Base-by-base conservation (phyloP, 2,888 invertebrate species). In the Octodonta nipae region DNA sequence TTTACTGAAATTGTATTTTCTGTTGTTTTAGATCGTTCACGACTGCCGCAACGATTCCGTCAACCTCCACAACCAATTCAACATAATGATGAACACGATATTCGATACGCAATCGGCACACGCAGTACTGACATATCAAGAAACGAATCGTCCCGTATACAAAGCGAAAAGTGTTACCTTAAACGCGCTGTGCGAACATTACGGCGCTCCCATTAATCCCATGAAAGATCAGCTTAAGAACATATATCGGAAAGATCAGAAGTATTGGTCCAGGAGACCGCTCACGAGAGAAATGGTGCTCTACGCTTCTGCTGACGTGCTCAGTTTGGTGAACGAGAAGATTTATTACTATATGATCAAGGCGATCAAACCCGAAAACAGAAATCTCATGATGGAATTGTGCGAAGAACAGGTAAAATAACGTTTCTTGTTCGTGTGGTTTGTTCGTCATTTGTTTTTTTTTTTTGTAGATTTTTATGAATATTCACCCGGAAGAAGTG, bases 91-190 rank as follows among this genome's bases (percentile, higher is more conserved):
- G 49, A 72, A 72, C 41, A 83, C 81, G 62, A 85, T 92, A 30
- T 91, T 92, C 59, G 91, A 92, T 58, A 91, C 91, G 17, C 91
- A 63, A 45, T 59, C 61, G 20, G 92, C 91, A 25, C 88, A 93
- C 61, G 85, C 91, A 32, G 82, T 93, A 7, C 64, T 93, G 29
- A 87, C 91, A 54, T 80, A 78, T 54, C 91, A 91, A 64, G 84
- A 87, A 50, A 84, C 81, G 37, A 79, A 80, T 38, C 82, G 86
- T 50, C 89, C 92, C 17, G 86, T 92, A 30, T 87, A 91, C 57
- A 93, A 93, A 67, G 87, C 89, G 32, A 91, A 92, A 64, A 87
- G 87, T 58, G 78, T 91, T 28, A 87, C 88, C 47, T 67, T 93
- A 35, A 88, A 89, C 66, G 84, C 89, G 32, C 67, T 95, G 33